Evolutionary conservation across 1,140 invertebrate genomes (phyloP), one percentile per base, ranked within the genome.

Genomic region (Drosophila nasuta): DNA sequence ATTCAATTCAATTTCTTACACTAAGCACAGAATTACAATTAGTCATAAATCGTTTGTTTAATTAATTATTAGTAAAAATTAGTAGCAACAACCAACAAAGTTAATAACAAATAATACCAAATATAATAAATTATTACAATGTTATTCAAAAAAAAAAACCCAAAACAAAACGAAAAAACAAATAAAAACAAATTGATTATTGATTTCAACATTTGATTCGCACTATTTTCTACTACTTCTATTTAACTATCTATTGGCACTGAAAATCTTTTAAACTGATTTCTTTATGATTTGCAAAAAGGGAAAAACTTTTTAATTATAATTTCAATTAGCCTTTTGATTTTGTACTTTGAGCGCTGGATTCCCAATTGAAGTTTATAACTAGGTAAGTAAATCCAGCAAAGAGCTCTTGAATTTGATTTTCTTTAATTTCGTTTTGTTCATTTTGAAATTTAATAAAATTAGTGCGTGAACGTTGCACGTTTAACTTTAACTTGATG

Each of bases 21-120:
- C 85, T 88, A 87, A 87, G 83, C 83, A 87, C 83, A 78, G 79
- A 88, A 82, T 70, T 82, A 82, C 67, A 82, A 77, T 56, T 88
- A 88, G 83, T 75, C 52, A 56, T 74, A 71, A 83, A 63, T 51
- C 28, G 75, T 67, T 88, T 70, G 51, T 75, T 68, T 45, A 49
- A 25, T 25, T 20, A 49, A 81, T 48, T 35, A 41, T 81, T 81
- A 74, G 72, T 30, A 66, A 62, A 25, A 46, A 51, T 46, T 68
- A 80, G 63, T 77, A 68, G 74, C 74, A 67, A 71, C 56, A 66
- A 54, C 13, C 20, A 46, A 38, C 17, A 54, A 41, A 10, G 10
- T 41, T 41, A 62, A 33, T 20, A 52, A 65, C 10, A 30, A 57
- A 51, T 28, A 28, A 57, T 20, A 25, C 20, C 41, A 57, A 52